Conservation (phyloP, 2,113 vertebrate genomes). For the Trematocara marginatum region DNA sequence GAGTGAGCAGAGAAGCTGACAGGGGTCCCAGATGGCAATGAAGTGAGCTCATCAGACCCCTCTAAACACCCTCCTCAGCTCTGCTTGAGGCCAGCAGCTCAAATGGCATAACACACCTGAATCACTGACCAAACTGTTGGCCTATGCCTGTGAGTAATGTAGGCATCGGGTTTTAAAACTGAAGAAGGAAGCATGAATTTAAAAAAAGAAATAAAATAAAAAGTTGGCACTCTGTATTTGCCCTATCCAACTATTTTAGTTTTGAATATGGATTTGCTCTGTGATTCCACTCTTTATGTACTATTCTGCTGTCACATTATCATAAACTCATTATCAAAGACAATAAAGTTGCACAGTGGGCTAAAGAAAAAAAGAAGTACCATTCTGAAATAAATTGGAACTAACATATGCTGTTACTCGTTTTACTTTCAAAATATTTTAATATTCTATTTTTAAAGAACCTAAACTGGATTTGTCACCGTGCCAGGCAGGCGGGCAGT, state of each 20-base stretch:
- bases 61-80: not conserved
- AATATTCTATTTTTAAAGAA: not conserved
- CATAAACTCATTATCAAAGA: not conserved
- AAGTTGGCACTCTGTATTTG: not conserved
- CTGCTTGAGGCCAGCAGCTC: not conserved
- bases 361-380: not conserved
- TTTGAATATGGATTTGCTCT: not conserved
- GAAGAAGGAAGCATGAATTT: not conserved
- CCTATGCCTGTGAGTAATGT: not conserved
- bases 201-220: not conserved
- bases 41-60: not conserved
- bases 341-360: no score
- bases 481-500: not conserved
- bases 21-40: not conserved
- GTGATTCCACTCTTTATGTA: not conserved
- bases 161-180: not conserved
- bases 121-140: not conserved
- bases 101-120: not conserved
- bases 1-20: not conserved
- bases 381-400: rapidly evolving
- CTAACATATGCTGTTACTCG: not conserved
- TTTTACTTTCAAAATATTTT: not conserved
- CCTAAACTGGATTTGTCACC: not conserved
- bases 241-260: not conserved
- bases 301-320: not conserved